Percentiles rank a stretch among this genome's conserved stretches.
These are phyloP conservation scores for Lithophane ornitopus DNA, from an alignment of 2,888 invertebrate genomes.

Conservation along the genomic window DNA sequence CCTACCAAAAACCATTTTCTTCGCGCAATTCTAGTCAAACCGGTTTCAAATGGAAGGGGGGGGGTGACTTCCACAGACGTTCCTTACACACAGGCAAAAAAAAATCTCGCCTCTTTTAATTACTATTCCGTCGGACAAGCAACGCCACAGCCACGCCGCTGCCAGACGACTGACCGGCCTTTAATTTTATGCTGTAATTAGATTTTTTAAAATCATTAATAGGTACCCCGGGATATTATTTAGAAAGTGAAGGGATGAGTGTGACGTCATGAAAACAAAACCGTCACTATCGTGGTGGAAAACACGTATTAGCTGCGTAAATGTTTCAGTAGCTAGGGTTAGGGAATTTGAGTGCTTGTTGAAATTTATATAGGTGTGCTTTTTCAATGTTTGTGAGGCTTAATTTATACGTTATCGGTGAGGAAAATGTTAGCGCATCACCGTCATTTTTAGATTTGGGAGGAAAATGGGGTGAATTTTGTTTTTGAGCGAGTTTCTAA, in stretches of 20 bases:
- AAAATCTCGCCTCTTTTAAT: constrained; percentile 79
- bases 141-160: constrained; percentile 67
- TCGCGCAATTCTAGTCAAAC: constrained; percentile 45
- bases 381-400: neutral
- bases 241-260: constrained; percentile 41
- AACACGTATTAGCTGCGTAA: constrained; percentile 49
- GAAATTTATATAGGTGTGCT: neutral
- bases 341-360: neutral
- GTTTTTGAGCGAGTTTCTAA: no score
- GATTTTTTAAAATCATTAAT: constrained; percentile 76
- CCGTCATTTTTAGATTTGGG: neutral
- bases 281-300: constrained; percentile 46
- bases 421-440: neutral
- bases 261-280: constrained; percentile 42
- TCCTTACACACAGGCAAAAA: constrained; percentile 59
- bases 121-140: constrained; percentile 74
- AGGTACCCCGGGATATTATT: constrained; percentile 52
- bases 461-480: no score
- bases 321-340: constrained; percentile 18
- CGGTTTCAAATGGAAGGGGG: constrained; percentile 40
- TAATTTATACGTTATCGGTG: neutral
- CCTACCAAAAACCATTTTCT: constrained; percentile 45
- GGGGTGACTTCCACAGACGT: constrained; percentile 36
- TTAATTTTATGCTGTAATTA: constrained; percentile 85
- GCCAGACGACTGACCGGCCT: constrained; percentile 73